These are phyloP conservation scores for Drosophila fuyamai DNA, from an alignment of 1,140 invertebrate genomes.

Conservation along the genomic window DNA sequence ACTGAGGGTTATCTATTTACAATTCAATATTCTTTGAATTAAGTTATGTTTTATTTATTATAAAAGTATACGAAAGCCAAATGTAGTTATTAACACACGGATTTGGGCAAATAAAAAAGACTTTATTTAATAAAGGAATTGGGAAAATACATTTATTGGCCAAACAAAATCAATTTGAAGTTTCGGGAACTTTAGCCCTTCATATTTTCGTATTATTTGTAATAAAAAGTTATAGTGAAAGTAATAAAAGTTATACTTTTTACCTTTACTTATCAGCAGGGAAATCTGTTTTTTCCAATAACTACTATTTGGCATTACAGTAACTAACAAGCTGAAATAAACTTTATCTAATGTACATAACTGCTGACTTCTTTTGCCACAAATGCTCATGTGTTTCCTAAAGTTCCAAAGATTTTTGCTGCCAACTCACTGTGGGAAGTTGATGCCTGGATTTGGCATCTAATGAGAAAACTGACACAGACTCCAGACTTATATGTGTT, in stretches of 20 bases:
- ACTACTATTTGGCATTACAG: no score
- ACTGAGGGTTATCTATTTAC: neutral
- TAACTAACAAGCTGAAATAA: no score
- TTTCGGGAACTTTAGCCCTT: no score
- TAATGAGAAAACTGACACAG: slow-evolving; percentile 73
- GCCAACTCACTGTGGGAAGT: slow-evolving; percentile 53
- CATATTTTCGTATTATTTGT: no score
- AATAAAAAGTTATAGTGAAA: no score
- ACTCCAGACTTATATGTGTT: slow-evolving; percentile 7
- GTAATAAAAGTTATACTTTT: no score
- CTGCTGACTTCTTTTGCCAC: neutral
- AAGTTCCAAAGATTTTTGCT: slow-evolving; percentile 18
- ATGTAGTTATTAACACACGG: neutral
- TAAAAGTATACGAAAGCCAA: neutral
- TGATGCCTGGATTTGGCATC: slow-evolving; percentile 55
- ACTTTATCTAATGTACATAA: no score
- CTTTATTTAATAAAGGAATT: neutral
- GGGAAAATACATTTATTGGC: neutral
- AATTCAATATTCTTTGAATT: neutral
- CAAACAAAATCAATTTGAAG: no score
- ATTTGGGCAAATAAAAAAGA: neutral
- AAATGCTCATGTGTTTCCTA: neutral
- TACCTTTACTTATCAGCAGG: no score
- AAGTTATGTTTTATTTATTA: neutral
- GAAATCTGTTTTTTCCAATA: no score